Percentiles rank a stretch among this genome's conserved stretches.
phyloP scores from a whole-genome alignment of 2,113 vertebrate genomes.

The Lepidothrix coronata region DNA sequence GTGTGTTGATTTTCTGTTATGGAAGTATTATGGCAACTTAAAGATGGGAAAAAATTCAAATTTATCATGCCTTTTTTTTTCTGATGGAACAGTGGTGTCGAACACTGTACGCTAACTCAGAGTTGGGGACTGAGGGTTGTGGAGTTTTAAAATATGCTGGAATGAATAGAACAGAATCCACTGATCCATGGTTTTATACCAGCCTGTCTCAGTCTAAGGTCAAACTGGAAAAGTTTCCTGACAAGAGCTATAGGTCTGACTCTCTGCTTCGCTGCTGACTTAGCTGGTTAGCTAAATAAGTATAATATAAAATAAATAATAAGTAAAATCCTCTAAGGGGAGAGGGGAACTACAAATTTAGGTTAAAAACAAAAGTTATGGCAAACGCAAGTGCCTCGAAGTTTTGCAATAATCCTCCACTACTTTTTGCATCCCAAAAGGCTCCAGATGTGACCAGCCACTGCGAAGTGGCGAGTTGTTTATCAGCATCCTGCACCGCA shows the following conservation, averaged over 20 bases:
- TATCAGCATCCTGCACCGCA: constrained; percentile 71
- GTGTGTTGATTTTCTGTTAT: background rate
- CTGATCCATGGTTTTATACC: constrained; percentile 59
- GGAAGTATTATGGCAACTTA: background rate
- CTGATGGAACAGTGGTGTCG: rapidly evolving
- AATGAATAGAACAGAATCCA: constrained; percentile 59
- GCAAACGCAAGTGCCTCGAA: constrained; percentile 70
- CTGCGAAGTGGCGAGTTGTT: constrained; percentile 79
- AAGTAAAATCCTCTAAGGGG: background rate
- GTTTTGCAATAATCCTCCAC: constrained; percentile 82
- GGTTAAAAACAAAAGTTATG: constrained; percentile 77
- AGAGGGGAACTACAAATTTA: constrained; percentile 41
- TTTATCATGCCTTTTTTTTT: background rate
- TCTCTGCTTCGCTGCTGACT: constrained; percentile 44
- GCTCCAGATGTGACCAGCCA: constrained; percentile 80
- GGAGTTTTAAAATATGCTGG: background rate
- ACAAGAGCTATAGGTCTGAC: constrained; percentile 43
- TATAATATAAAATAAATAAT: background rate
- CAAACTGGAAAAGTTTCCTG: constrained; percentile 75
- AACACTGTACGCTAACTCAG: rapidly evolving
- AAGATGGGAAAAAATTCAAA: background rate
- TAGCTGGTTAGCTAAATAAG: constrained; percentile 28
- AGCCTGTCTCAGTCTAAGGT: constrained; percentile 70
- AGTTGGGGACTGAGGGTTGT: background rate
- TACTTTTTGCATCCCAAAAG: constrained; percentile 79